Conservation (phyloP, 2,797 vertebrate genomes). For the Fistularia commersonii region DNA sequence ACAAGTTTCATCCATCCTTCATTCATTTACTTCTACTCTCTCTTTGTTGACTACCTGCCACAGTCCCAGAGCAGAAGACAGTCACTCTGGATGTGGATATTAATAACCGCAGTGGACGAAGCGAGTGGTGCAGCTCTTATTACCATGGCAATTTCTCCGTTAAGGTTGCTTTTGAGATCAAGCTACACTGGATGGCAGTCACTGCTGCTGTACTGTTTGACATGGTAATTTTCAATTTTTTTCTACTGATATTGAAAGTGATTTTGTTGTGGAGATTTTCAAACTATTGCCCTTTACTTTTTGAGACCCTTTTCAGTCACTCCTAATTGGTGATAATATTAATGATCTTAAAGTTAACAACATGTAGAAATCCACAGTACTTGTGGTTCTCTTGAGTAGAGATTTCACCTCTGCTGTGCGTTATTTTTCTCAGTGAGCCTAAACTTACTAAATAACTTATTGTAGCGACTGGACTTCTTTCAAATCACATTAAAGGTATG, state of each 20-base stretch:
- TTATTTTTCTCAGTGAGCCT: no score
- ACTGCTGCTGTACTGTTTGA: constrained; percentile 95
- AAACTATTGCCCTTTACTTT: background rate
- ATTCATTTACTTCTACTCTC: constrained; percentile 3
- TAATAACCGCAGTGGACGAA: constrained; percentile 91
- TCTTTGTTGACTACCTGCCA: constrained; percentile 77
- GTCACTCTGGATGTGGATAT: constrained; percentile 93
- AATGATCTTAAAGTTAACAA: no score
- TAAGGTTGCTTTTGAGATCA: constrained; percentile 91
- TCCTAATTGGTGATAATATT: no score
- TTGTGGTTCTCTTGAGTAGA: no score
- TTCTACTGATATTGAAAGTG: no score
- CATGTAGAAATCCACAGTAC: no score
- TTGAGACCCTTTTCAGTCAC: background rate
- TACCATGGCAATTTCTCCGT: constrained; percentile 97
- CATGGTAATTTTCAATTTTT: constrained; percentile 78
- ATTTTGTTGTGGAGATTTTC: no score
- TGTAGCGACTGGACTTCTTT: no score
- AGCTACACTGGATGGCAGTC: constrained; percentile 98
- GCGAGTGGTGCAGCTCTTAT: constrained; percentile 97
- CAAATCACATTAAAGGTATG: no score
- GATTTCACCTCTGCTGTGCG: no score
- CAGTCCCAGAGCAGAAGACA: constrained; percentile 93
- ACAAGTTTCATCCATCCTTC: no score
- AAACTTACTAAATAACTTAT: no score